Percentiles rank a stretch among this genome's conserved stretches.
Conservation (phyloP, 2,888 invertebrate species). For the Augiades crinisus region DNA sequence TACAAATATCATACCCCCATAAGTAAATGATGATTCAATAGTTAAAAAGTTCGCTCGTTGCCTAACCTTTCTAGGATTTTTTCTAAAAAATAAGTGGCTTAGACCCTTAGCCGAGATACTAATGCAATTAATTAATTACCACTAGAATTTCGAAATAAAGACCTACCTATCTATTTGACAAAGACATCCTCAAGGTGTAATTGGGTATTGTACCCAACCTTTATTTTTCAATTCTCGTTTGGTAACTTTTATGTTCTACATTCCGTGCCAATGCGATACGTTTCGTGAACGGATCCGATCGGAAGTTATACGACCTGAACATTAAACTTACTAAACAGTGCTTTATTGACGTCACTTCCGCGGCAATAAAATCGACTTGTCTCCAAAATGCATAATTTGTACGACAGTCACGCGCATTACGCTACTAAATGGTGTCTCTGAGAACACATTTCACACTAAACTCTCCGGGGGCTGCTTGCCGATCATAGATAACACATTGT, state of each 20-base stretch:
- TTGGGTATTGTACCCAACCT: background rate
- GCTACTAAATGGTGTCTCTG: conserved; percentile 79
- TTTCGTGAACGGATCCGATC: conserved; percentile 64
- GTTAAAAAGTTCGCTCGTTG: no score
- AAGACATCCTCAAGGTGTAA: no score
- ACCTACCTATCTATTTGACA: no score
- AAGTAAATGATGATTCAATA: no score
- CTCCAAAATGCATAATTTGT: conserved; percentile 79
- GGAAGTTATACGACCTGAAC: conserved; percentile 69
- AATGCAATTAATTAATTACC: no score
- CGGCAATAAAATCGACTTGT: conserved; percentile 76
- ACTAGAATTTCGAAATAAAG: no score
- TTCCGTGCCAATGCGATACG: conserved; percentile 48
- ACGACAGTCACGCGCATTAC: conserved; percentile 76
- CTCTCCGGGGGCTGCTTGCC: conserved; percentile 62
- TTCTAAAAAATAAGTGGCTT: no score
- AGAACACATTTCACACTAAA: conserved; percentile 80
- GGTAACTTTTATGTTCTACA: conserved; percentile 38
- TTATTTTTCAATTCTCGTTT: conserved; percentile 2
- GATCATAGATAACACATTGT: conserved; percentile 77
- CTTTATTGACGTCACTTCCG: conserved; percentile 80
- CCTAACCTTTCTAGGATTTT: no score
- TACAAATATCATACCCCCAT: no score
- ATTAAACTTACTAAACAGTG: conserved; percentile 74
- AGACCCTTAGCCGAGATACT: no score